A percentile compares a stretch with the other conserved stretches of the same genome.
These are phyloP conservation scores for Crocidura indochinensis DNA, from an alignment of 2,797 vertebrate genomes.

Conservation along the genomic window DNA sequence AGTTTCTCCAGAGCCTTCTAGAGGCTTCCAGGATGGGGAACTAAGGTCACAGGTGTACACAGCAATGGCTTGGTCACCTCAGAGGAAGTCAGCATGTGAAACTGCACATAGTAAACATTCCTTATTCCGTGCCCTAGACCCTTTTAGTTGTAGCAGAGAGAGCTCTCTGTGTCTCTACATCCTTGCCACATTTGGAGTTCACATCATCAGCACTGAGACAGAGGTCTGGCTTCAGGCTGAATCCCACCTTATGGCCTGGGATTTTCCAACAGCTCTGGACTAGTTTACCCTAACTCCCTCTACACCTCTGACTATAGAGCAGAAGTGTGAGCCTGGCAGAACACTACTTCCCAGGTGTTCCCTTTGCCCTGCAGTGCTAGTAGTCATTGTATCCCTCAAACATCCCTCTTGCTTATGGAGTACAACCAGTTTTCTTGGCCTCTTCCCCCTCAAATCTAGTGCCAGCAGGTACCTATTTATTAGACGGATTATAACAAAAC, in stretches of 20 bases:
- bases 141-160: too few species aligned
- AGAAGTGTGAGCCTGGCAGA: too few species aligned
- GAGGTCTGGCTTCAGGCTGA: neutral
- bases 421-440: neutral
- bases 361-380: neutral
- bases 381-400: rapidly evolving
- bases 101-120: neutral
- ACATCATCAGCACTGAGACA: too few species aligned
- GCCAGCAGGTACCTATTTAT: too few species aligned
- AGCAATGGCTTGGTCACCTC: too few species aligned
- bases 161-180: neutral
- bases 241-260: neutral
- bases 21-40: neutral
- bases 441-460: too few species aligned
- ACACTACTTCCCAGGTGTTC: neutral
- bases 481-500: too few species aligned
- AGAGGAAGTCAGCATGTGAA: neutral
- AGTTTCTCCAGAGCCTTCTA: neutral
- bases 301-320: too few species aligned
- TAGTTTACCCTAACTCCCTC: too few species aligned
- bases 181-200: neutral
- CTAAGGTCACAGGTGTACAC: too few species aligned
- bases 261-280: neutral
- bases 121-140: too few species aligned
- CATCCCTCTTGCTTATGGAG: neutral